Conservation (phyloP, 1,140 invertebrate species). For the Drosophila auraria region DNA sequence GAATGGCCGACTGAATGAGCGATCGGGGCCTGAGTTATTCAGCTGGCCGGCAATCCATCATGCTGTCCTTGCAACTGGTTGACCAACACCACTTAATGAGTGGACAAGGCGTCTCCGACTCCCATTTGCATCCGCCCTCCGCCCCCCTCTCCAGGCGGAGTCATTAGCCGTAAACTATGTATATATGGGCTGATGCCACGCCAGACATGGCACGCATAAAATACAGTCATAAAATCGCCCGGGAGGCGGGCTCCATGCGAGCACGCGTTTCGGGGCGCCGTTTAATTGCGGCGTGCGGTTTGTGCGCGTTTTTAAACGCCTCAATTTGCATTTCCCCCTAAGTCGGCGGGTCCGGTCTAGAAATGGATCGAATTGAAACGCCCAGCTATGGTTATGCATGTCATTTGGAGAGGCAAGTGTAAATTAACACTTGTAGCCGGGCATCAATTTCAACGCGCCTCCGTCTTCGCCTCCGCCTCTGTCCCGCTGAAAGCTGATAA, state of each 20-base stretch:
- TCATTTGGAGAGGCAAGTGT: slow-evolving; percentile 52
- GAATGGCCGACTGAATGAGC: slow-evolving; percentile 44
- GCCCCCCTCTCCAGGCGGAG: slow-evolving; percentile 18
- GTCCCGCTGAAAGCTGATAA: slow-evolving; percentile 45
- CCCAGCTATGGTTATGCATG: slow-evolving; percentile 46
- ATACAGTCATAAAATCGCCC: slow-evolving; percentile 56
- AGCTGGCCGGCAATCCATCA: slow-evolving; percentile 59
- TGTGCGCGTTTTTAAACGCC: slow-evolving; percentile 61
- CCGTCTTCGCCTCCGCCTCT: not conserved
- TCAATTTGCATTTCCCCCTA: slow-evolving; percentile 45
- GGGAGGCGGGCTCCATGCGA: slow-evolving; percentile 27
- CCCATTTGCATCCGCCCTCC: slow-evolving; percentile 46
- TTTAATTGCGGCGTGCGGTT: slow-evolving; percentile 64
- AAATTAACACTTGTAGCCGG: slow-evolving; percentile 62
- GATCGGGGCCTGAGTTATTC: slow-evolving; percentile 39
- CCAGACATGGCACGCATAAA: slow-evolving; percentile 57
- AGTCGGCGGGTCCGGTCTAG: slow-evolving; percentile 35
- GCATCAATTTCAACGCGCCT: slow-evolving; percentile 62
- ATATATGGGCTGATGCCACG: slow-evolving; percentile 41
- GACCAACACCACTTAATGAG: slow-evolving; percentile 63
- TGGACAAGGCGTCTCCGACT: slow-evolving; percentile 38
- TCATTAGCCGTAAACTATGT: slow-evolving; percentile 61
- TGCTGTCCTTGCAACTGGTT: slow-evolving; percentile 49
- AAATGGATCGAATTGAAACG: slow-evolving; percentile 50
- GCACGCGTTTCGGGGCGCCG: slow-evolving; percentile 62